phyloP scores from a whole-genome alignment of 2,113 vertebrate species.

The Rynchops niger region DNA sequence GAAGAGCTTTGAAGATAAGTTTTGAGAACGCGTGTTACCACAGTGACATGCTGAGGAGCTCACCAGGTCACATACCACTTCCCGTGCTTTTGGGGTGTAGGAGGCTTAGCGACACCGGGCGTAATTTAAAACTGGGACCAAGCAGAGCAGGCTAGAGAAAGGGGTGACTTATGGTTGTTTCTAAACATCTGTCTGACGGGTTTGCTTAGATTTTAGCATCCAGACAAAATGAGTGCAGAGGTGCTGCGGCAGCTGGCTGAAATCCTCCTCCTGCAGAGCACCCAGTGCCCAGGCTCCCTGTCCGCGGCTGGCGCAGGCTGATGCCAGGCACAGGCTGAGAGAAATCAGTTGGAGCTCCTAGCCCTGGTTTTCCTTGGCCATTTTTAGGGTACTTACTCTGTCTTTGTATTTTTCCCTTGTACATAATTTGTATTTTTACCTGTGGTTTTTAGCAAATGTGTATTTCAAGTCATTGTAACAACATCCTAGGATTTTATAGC shows the following conservation, averaged over 20 bases:
- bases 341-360: neutral
- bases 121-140: neutral
- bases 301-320: neutral
- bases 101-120: neutral
- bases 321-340: neutral
- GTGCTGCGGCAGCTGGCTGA: neutral
- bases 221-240: neutral
- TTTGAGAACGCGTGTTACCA: neutral
- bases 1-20: slow-evolving; percentile 45
- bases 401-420: neutral
- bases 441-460: neutral
- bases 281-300: neutral
- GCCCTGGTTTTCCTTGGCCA: neutral
- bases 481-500: neutral
- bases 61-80: neutral
- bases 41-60: neutral
- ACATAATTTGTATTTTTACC: neutral
- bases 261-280: neutral
- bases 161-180: neutral
- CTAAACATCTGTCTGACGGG: neutral
- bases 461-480: neutral
- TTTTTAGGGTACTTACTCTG: neutral
- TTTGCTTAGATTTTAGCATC: neutral
- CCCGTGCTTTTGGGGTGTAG: neutral
- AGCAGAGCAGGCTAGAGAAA: neutral